Percentiles rank a stretch among this genome's conserved stretches.
phyloP scores from a whole-genome alignment of 1,140 invertebrate species.

The Papilio helenus region DNA sequence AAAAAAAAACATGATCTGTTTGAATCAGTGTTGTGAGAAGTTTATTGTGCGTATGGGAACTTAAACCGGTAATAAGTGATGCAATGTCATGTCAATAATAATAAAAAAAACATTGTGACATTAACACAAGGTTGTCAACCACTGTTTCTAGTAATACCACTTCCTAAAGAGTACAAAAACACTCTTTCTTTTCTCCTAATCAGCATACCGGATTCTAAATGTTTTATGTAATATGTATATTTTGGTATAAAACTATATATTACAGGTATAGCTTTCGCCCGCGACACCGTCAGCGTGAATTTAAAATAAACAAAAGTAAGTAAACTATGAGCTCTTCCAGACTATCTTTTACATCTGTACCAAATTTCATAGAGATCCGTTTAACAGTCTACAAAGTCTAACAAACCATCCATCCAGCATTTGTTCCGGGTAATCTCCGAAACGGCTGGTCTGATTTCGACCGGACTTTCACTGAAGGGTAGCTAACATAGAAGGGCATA shows the following conservation, averaged over 20 bases:
- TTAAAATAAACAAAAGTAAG: too few species aligned
- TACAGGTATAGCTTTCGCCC: not conserved
- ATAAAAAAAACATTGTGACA: not conserved
- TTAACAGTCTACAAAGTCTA: too few species aligned
- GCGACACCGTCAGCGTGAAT: too few species aligned
- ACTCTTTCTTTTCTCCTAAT: slow-evolving; percentile 15
- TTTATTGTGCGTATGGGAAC: slow-evolving; percentile 24
- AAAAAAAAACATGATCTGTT: slow-evolving; percentile 1
- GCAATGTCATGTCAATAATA: slow-evolving; percentile 20
- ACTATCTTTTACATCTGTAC: too few species aligned
- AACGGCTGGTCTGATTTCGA: too few species aligned
- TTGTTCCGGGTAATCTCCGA: too few species aligned
- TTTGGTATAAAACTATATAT: not conserved
- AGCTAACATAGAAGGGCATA: too few species aligned
- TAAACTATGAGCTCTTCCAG: too few species aligned
- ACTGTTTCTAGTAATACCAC: not conserved
- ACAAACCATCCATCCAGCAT: too few species aligned
- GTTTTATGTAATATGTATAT: not conserved
- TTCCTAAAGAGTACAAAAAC: slow-evolving; percentile 2
- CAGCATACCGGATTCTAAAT: slow-evolving; percentile 19
- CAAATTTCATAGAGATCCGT: too few species aligned
- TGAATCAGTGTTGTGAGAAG: slow-evolving; percentile 5
- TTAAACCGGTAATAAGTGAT: not conserved
- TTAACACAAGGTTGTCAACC: slow-evolving; percentile 13
- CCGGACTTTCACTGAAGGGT: too few species aligned